Base-by-base conservation (phyloP, 2,797 vertebrate genomes). In the Xiphophorus birchmanni region DNA sequence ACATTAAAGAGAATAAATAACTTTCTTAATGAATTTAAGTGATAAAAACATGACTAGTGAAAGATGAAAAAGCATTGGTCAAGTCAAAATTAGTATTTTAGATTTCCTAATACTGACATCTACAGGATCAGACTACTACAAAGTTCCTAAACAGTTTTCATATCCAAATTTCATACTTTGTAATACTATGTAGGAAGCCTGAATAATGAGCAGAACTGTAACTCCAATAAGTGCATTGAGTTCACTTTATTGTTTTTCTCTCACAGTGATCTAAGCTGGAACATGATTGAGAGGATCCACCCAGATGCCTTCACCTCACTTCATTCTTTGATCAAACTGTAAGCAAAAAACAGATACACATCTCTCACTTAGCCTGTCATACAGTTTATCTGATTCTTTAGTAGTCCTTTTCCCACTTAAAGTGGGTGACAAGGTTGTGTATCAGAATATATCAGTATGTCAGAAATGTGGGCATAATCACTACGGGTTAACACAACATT, bases 241-340 rank as follows among this genome's bases (percentile, higher is more conserved):
- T 72, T 82, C 15, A 73, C 13, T 84, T 23, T 74, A 42, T 77
- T 42, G 82, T 75, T 74, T 88, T 76, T 76, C 35, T 73, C 0
- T 60, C 77, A 10, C 91, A 99, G 98, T 72, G 98, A 99, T 91
- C 95, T 99, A 48, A 98, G 98, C 80, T 97, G 97, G 96, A 99
- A 99, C 75, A 84, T 77, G 86, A 97, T 99, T 71, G 94, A 94
- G 69, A 96, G 93, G 86, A 97, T 99, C 81, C 97, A 99, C 86
- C 94, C 96, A 0, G 96, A 98, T 73, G 97, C 98, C 78, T 99
- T 99, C 50, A 86, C 86, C 32, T 96, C 96, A 2, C 96, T 99
- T 79, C 96, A 91, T 80, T 97, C 98, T 0, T 95, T 99, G 88
- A 94, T 96, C 87, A 99, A 98, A 94, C 93, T 99, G 98, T 99